These are phyloP conservation scores for Spisula subtruncata DNA, from an alignment of 2,888 invertebrate genomes.

Conservation along the genomic window DNA sequence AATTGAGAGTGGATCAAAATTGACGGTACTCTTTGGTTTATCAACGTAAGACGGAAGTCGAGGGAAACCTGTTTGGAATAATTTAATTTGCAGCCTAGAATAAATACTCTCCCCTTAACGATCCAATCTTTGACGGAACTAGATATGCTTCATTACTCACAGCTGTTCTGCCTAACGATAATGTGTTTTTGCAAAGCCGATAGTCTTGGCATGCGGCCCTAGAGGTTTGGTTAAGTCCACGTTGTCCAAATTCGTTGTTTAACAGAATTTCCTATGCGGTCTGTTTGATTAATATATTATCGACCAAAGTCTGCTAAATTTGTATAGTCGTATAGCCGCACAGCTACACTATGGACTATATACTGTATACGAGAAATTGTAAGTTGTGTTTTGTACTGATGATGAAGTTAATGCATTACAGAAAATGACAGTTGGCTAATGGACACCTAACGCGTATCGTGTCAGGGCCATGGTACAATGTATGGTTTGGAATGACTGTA, in stretches of 20 bases:
- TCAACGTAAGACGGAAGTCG: background rate
- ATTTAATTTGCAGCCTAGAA: slow-evolving; percentile 52
- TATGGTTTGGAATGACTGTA: background rate
- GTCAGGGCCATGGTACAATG: background rate
- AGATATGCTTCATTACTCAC: slow-evolving; percentile 52
- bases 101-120: slow-evolving; percentile 40
- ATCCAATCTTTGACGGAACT: slow-evolving; percentile 56
- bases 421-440: background rate
- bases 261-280: slow-evolving; percentile 17
- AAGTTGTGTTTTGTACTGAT: background rate
- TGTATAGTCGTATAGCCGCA: too few species aligned
- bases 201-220: slow-evolving; percentile 28
- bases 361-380: background rate
- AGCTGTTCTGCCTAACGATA: slow-evolving; percentile 60
- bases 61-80: slow-evolving; percentile 35
- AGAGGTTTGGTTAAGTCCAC: slow-evolving; percentile 23
- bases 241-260: slow-evolving; percentile 19
- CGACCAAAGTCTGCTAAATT: background rate
- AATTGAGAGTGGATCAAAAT: background rate
- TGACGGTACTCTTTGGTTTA: background rate
- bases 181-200: slow-evolving; percentile 53
- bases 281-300: slow-evolving; percentile 9
- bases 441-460: background rate
- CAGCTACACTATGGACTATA: too few species aligned
- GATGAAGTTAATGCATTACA: background rate